Evolutionary conservation across 2,113 vertebrate species (phyloP), one percentile per base, ranked within the genome.

Genomic region (Lepus europaeus): DNA sequence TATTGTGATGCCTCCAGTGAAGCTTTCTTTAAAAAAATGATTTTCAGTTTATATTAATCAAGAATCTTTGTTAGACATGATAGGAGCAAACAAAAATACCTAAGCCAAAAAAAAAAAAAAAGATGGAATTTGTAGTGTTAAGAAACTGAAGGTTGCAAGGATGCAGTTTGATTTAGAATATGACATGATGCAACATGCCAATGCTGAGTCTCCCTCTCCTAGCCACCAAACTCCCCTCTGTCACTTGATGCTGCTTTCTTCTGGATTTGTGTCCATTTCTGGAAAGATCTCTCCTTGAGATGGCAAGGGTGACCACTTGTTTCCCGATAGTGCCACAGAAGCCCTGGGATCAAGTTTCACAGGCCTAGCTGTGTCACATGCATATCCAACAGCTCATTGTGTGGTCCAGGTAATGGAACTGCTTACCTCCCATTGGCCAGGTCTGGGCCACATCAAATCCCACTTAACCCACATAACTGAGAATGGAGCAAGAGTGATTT

Each of bases 151-250:
- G 22, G 45, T 68, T 27, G 2, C 3, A 69, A 68, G 39, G 22
- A 20, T 64, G 17, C 66, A 45, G 72, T 56, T 45, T 49, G 14
- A 1, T 23, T 85, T 81, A 29, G 69, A 7, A 63, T 3, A 27
- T 31, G 23, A 59, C 85, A 36, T 19, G 14, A 39, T 53, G 11
- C 0, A 11, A 61, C 1, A 25, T 13, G 3, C 49, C 5, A 39
- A 19, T 31, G 4, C 56, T n/a, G 3, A 33, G 4, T 19, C 2
- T 3, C 12, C 10, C 27, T 2, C 2, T 0, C 0, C 5, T 1
- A 20, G 0, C 0, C 69, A 2, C 33, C 9, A n/a, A 16, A 2
- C 1, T 29, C 29, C 9, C 12, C 5, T 39, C 25, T 6, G 12
- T 79, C 31, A 79, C 33, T 83, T 49, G 11, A 6, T 33, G 29